Percentiles rank a stretch among this genome's conserved stretches.
Conservation (phyloP, 2,888 invertebrate species). For the Panzeria rudis region DNA sequence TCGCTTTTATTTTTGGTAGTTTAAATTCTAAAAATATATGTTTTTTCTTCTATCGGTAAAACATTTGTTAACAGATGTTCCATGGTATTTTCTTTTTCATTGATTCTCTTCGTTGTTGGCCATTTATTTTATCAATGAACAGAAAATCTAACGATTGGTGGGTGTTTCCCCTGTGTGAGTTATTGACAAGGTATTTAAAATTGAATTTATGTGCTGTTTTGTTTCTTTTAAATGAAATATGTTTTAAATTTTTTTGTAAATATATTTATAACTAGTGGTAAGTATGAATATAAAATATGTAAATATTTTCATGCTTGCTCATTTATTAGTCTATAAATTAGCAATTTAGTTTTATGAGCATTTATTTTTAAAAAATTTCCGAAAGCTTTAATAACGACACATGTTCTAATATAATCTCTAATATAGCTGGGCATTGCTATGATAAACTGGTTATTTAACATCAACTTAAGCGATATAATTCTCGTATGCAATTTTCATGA, state of each 20-base stretch:
- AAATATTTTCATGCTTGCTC: background rate
- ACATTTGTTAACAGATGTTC: slow-evolving; percentile 65
- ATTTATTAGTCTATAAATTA: background rate
- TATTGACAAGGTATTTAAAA: slow-evolving; percentile 56
- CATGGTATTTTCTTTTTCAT: slow-evolving; percentile 8
- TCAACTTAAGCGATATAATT: no score
- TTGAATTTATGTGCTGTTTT: slow-evolving; percentile 56
- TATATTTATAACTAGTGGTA: background rate
- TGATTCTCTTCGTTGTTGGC: slow-evolving; percentile 26
- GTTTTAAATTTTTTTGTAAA: background rate
- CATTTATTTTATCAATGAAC: slow-evolving; percentile 38
- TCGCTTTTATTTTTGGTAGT: slow-evolving; percentile 35
- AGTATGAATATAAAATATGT: background rate
- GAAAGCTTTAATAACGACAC: no score
- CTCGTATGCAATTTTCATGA: no score
- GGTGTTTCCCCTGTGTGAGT: slow-evolving; percentile 2
- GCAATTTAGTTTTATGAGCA: no score
- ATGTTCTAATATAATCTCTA: no score
- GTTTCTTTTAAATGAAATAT: slow-evolving; percentile 18
- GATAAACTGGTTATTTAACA: no score
- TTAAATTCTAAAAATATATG: slow-evolving; percentile 28
- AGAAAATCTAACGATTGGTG: slow-evolving; percentile 40
- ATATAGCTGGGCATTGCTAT: no score
- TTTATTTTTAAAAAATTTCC: no score
- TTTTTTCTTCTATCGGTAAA: background rate